Conservation (phyloP, 2,797 vertebrate species). For the Micrastur ruficollis region DNA sequence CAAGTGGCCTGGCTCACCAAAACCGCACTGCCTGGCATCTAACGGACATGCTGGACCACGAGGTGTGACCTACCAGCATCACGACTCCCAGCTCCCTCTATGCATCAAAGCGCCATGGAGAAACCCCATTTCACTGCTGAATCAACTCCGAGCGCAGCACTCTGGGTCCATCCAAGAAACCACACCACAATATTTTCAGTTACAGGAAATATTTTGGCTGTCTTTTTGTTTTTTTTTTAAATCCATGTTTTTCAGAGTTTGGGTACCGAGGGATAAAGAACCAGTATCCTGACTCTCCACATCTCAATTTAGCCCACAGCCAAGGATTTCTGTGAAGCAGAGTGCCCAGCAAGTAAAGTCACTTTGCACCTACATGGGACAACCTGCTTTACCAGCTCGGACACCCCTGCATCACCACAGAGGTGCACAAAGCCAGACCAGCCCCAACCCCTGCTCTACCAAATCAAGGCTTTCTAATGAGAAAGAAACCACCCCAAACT, state of each 20-base stretch:
- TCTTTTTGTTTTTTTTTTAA: background rate
- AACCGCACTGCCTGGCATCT: background rate
- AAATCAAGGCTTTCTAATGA: background rate
- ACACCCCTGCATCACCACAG: background rate
- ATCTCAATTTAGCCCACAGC: background rate
- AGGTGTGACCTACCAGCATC: background rate
- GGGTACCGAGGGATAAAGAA: background rate
- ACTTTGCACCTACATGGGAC: background rate
- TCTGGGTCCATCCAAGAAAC: background rate
- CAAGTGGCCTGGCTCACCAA: background rate
- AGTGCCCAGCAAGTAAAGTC: background rate
- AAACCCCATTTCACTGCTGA: background rate
- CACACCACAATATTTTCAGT: background rate
- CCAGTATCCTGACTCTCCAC: background rate
- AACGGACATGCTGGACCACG: background rate
- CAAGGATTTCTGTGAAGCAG: background rate
- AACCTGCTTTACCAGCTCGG: background rate
- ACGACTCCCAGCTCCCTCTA: background rate
- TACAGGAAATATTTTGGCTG: background rate
- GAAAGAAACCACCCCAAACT: background rate
- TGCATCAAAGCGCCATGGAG: accelerated
- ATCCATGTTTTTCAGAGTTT: background rate
- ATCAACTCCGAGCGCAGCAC: background rate
- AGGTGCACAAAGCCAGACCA: background rate
- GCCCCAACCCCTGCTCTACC: background rate